Percentiles rank a stretch among this genome's conserved stretches.
phyloP scores from a whole-genome alignment of 2,888 invertebrate genomes.

The Caenorhabditis sinica region DNA sequence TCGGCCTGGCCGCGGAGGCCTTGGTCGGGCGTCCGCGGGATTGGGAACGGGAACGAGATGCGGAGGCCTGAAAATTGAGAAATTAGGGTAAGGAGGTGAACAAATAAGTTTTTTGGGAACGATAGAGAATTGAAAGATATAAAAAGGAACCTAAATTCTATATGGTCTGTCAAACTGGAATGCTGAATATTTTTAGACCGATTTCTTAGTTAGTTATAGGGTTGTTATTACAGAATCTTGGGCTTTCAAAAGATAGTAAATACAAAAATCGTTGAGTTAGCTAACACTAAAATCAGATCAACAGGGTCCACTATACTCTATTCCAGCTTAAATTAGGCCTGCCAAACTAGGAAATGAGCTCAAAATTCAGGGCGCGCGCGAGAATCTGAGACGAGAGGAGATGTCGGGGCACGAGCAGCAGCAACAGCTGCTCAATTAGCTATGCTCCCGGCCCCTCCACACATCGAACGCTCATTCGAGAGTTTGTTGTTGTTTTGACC shows the following conservation, averaged over 20 bases:
- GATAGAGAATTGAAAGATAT: background rate
- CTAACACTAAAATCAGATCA: no score
- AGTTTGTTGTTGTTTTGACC: slow-evolving; percentile 47
- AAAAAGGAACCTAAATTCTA: no score
- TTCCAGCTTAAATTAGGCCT: no score
- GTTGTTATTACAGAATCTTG: no score
- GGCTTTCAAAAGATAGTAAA: no score
- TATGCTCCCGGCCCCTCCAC: slow-evolving; percentile 18
- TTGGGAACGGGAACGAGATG: slow-evolving; percentile 15
- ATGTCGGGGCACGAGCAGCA: background rate
- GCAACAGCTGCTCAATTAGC: slow-evolving; percentile 63
- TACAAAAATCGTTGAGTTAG: no score
- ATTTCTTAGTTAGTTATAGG: no score
- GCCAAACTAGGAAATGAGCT: background rate
- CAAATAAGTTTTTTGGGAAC: background rate
- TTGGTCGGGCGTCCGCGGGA: slow-evolving; percentile 19
- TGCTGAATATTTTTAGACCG: no score
- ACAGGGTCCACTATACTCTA: no score
- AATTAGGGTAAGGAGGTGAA: background rate
- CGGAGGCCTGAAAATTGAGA: slow-evolving; percentile 8
- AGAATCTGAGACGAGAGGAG: no score
- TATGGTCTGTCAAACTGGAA: no score
- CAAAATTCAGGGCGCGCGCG: no score
- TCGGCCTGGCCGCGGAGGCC: background rate
- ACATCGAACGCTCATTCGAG: background rate